phyloP scores from a whole-genome alignment of 2,888 invertebrate genomes.

The Cantharis nigra region DNA sequence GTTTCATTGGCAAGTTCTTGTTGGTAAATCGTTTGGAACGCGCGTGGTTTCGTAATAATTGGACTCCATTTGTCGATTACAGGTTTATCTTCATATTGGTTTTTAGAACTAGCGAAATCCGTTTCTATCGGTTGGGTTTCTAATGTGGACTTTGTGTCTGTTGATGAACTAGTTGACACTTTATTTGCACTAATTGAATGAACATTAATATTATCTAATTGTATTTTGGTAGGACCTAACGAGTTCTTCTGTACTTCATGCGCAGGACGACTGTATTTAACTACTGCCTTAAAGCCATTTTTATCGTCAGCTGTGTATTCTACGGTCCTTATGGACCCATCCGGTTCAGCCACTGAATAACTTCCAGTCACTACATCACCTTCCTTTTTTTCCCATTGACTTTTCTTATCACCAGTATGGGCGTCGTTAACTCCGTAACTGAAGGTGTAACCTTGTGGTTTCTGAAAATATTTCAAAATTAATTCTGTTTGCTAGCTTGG shows the following conservation, averaged over 20 bases:
- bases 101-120: background rate
- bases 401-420: constrained; percentile 65
- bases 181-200: background rate
- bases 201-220: background rate
- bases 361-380: constrained; percentile 66
- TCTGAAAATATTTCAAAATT: constrained; percentile 46
- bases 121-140: background rate
- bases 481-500: too few relatives aligned
- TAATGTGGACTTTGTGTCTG: background rate
- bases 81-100: background rate
- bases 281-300: constrained; percentile 62
- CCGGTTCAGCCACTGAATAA: constrained; percentile 71
- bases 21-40: background rate
- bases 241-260: constrained; percentile 36
- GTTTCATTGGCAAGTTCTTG: background rate
- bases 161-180: background rate
- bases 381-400: constrained; percentile 66
- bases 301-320: constrained; percentile 65
- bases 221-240: background rate
- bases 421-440: constrained; percentile 67
- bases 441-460: constrained; percentile 63
- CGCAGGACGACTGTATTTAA: constrained; percentile 60
- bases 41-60: background rate
- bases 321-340: constrained; percentile 65
- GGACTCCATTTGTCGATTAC: constrained; percentile 5